Evolutionary conservation across 2,113 vertebrate species (phyloP), one percentile per base, ranked within the genome.

Genomic region (Circaetus gallicus): DNA sequence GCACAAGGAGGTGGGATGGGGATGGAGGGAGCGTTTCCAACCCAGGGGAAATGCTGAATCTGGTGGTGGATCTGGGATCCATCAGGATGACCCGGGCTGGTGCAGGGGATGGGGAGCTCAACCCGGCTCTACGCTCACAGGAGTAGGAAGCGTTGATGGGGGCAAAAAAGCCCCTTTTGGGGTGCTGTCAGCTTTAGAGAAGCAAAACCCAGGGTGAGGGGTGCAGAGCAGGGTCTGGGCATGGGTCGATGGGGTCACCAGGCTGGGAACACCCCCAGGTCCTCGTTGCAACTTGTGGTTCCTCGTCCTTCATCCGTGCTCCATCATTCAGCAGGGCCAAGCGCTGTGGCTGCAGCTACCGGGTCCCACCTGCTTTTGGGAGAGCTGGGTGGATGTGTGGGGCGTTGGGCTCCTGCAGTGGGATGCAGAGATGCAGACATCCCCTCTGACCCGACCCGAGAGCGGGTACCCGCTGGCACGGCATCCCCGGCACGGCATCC

Each of bases 71-170:
- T 32, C 55, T 71, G 61, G 45, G 63, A 52, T 79, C 74, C 36
- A 6, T 26, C 7, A 8, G 70, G 29, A n/a, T 91, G 50, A 32
- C 16, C 50, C 4, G 0, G n/a, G 21, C 43, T 84, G 43, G 26
- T 45, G 89, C 74, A 53, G 42, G 11, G 34, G 45, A 79, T 21
- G 59, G 21, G n/a, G 38, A 86, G 53, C 53, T 85, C 82, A 59
- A 1, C 40, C 10, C 0, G 0, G 10, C 19, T 82, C 61, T 85
- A 70, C 29, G 45, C 29, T 47, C 1, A 0, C 0, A 1, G 26
- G 49, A 52, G 22, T 18, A 31, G 32, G 58, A 89, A 69, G 11
- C 1, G 0, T 79, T 2, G 2, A 10, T 6, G 9, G 2, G 7
- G 9, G 4, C 3, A 5, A 16, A 40, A 49, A 87, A 29, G 3